phyloP scores from a whole-genome alignment of 2,113 vertebrate genomes.

The Corvus cornix region DNA sequence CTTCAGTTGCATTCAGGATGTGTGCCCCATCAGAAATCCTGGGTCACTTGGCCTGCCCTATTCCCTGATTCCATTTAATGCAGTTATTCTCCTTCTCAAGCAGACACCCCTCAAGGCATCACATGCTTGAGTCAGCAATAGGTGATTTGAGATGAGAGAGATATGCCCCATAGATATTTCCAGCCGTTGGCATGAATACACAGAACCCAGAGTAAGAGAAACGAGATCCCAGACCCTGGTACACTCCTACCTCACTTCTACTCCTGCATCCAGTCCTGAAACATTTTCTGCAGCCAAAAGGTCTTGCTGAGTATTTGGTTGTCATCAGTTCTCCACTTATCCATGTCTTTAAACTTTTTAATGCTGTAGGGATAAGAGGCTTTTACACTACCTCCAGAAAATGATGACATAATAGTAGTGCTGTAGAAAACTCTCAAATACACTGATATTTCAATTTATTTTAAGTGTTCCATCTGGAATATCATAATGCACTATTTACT shows the following conservation, averaged over 20 bases:
- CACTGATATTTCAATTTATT: slow-evolving; percentile 22
- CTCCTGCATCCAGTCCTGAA: background rate
- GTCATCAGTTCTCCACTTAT: background rate
- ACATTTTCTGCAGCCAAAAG: background rate
- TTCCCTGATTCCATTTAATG: background rate
- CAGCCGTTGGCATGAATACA: background rate
- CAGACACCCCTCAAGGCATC: background rate
- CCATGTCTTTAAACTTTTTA: background rate
- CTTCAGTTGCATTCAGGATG: background rate
- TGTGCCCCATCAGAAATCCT: background rate
- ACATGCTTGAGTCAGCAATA: background rate
- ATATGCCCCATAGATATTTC: background rate
- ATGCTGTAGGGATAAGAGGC: background rate
- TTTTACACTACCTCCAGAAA: slow-evolving; percentile 2
- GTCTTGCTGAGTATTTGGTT: background rate
- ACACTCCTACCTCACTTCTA: background rate
- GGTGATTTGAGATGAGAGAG: background rate
- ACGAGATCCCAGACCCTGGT: fast-evolving
- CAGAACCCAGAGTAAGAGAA: background rate
- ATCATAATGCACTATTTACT: slow-evolving; percentile 43
- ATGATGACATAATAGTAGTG: background rate
- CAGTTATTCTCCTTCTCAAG: background rate
- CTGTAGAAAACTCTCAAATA: slow-evolving; percentile 25
- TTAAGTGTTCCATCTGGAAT: slow-evolving; percentile 55
- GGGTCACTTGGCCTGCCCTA: background rate